These are phyloP conservation scores for Halictus ligatus DNA, from an alignment of 2,888 invertebrate species.

Conservation along the genomic window DNA sequence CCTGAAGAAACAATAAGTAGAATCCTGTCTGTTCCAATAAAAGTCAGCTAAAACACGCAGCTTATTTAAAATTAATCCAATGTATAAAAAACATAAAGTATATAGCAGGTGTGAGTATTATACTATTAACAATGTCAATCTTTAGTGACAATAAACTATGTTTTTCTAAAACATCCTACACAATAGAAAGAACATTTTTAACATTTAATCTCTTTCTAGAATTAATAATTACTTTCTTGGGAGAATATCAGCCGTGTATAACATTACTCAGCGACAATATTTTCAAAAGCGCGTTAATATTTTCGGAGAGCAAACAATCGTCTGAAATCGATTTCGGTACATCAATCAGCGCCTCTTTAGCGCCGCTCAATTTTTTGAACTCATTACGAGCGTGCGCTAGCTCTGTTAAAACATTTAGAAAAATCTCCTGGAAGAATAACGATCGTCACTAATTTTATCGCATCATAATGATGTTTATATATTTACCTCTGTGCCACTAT, in stretches of 20 bases:
- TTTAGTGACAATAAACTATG: too few relatives aligned
- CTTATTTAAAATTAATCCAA: neutral
- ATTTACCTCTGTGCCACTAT: slow-evolving; percentile 74
- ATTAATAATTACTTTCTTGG: neutral
- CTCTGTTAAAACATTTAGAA: slow-evolving; percentile 72
- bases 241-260: neutral
- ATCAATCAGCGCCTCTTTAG: slow-evolving; percentile 63
- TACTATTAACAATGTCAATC: neutral
- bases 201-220: neutral
- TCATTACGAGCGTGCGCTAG: slow-evolving; percentile 70
- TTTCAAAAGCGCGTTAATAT: slow-evolving; percentile 69
- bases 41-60: neutral
- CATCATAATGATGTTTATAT: neutral
- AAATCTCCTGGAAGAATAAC: slow-evolving; percentile 67
- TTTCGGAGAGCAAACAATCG: slow-evolving; percentile 70
- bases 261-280: slow-evolving; percentile 51
- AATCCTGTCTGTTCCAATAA: neutral
- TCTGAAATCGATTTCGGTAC: slow-evolving; percentile 64
- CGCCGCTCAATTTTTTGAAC: slow-evolving; percentile 59
- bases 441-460: neutral
- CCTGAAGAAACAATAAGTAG: neutral
- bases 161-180: neutral
- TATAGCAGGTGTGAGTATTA: neutral
- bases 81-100: slow-evolving; percentile 2
- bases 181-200: neutral